phyloP scores from a whole-genome alignment of 2,888 invertebrate species.

The Erebia aethiops region DNA sequence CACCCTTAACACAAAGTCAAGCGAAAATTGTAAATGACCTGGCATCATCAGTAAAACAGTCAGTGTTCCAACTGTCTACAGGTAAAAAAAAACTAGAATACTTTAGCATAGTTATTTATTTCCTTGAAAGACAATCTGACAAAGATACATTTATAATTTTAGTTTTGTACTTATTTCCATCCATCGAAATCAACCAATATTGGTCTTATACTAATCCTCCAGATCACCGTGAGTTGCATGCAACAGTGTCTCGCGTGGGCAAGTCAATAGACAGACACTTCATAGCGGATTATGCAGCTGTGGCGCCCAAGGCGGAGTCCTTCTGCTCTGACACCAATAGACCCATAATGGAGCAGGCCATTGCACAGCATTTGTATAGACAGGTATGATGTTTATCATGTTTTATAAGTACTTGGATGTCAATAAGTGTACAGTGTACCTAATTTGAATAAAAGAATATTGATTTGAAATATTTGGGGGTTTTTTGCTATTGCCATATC shows the following conservation, averaged over 20 bases:
- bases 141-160: too few relatives aligned
- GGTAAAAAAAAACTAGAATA: constrained; percentile 70
- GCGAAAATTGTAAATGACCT: constrained; percentile 88
- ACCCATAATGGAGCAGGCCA: constrained; percentile 85
- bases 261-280: constrained; percentile 98
- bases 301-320: constrained; percentile 91
- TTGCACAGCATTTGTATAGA: constrained; percentile 97
- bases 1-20: constrained; percentile 88
- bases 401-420: too few relatives aligned
- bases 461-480: too few relatives aligned
- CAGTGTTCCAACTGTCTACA: constrained; percentile 90
- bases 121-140: too few relatives aligned
- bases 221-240: constrained; percentile 79
- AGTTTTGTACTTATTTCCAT: too few relatives aligned
- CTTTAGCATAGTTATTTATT: too few relatives aligned
- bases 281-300: constrained; percentile 94
- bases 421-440: too few relatives aligned
- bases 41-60: constrained; percentile 90
- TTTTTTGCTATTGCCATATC: too few relatives aligned
- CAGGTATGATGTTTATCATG: constrained; percentile 80
- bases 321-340: constrained; percentile 86
- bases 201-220: constrained; percentile 3
- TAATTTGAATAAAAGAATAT: too few relatives aligned
- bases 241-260: constrained; percentile 94
- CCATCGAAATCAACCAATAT: too few relatives aligned